Evolutionary conservation across 2,797 vertebrate species (phyloP), one percentile per base, ranked within the genome.

Genomic region (Enteromius trimaculatus): DNA sequence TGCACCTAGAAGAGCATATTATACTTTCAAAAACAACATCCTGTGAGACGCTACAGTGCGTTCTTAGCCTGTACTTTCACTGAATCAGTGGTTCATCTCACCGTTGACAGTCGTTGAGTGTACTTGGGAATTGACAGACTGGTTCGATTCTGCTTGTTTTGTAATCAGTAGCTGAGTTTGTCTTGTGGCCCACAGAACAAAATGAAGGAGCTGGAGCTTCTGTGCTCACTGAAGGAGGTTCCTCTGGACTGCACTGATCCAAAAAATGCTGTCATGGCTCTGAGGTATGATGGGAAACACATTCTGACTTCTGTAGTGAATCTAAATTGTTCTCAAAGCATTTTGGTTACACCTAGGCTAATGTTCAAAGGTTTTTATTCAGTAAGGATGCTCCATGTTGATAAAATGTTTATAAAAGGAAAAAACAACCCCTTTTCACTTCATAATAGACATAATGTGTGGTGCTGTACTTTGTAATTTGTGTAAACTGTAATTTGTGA

Each of bases 191-290:
- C 86, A 69, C 88, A 99, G 98, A 99, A 96, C 93, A 99, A 99
- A 95, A 96, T 98, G 88, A 99, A 99, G 91, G 98, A 99, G 89
- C 91, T 99, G 85, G 98, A 99, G 85, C 96, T 99, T 88, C 95
- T 99, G 58, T 99, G 97, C 87, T 99, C 98, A 3, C 95, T 99
- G 92, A 99, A 99, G 87, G 98, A 99, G 89, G 94, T 98, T 89
- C 95, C 92, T 42, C 95, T 98, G 86, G 98, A 99, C 92, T 97
- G 96, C 89, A 96, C 94, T 79, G 97, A 99, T 92, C 94, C 98
- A 83, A 97, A 99, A 93, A 99, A 98, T 44, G 96, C 97, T 90
- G 97, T 99, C 55, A 94, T 98, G 55, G 94, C 96, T 11, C 89
- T 99, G 86, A 97, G 98, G 98, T 95, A 90, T 88, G 94, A 26